These are phyloP conservation scores for Hypotaenidia philippensis DNA, from an alignment of 2,797 vertebrate species.

Conservation along the genomic window DNA sequence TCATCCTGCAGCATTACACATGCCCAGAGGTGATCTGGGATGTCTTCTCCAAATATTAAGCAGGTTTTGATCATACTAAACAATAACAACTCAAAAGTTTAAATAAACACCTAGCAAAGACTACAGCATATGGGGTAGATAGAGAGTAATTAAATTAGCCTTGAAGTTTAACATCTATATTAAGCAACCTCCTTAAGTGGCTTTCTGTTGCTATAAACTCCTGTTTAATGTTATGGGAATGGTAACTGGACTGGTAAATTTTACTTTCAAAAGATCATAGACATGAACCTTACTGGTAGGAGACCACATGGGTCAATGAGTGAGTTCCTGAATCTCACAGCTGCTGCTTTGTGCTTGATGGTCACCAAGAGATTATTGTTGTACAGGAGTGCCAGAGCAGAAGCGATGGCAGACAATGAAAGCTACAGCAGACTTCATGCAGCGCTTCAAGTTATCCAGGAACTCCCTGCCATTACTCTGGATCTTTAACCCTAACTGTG, in stretches of 20 bases:
- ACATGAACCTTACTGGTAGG: neutral
- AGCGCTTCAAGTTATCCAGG: neutral
- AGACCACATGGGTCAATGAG: neutral
- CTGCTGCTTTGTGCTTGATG: neutral
- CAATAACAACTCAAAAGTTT: constrained; percentile 18
- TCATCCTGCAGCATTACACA: neutral
- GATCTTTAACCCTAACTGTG: neutral
- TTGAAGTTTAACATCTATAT: neutral
- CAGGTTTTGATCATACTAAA: neutral
- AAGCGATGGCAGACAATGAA: neutral
- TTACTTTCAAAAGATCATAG: neutral
- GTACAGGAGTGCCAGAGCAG: neutral
- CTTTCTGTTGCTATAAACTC: neutral
- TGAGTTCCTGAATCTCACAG: neutral
- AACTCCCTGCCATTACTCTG: neutral
- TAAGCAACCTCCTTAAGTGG: neutral
- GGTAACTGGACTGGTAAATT: neutral
- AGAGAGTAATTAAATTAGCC: constrained; percentile 26
- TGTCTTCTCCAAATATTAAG: neutral
- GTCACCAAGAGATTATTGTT: neutral
- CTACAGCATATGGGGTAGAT: neutral
- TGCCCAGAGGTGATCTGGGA: neutral
- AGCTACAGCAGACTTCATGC: neutral
- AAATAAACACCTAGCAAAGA: constrained; percentile 21
- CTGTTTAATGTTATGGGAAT: neutral